phyloP scores from a whole-genome alignment of 2,113 vertebrate species.

The Hyla sarda region DNA sequence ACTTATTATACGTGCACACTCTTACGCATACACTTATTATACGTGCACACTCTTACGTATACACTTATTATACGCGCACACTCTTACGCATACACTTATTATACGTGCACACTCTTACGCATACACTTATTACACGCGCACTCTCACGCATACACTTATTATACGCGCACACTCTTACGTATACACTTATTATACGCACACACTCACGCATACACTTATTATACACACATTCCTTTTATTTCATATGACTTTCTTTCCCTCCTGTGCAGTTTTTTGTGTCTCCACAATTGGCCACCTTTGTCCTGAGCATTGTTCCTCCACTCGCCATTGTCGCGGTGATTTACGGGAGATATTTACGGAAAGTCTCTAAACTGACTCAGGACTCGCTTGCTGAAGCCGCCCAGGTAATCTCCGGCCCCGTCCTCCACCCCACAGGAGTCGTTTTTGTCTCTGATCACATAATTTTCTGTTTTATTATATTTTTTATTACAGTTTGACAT shows the following conservation, averaged over 20 bases:
- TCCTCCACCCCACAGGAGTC: not conserved
- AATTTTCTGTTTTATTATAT: too few relatives aligned
- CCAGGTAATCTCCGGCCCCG: constrained; percentile 77
- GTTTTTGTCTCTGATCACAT: too few relatives aligned
- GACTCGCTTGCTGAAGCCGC: constrained; percentile 93
- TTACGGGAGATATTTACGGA: constrained; percentile 89
- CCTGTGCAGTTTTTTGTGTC: constrained; percentile 88
- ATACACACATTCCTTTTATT: not conserved
- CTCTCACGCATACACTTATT: too few relatives aligned
- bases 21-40: not conserved
- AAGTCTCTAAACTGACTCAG: constrained; percentile 88
- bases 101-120: not conserved
- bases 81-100: not conserved
- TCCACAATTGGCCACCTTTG: constrained; percentile 88
- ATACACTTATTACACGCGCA: not conserved
- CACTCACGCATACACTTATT: not conserved
- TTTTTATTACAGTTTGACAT: too few relatives aligned
- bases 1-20: not conserved
- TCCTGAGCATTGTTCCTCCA: constrained; percentile 90
- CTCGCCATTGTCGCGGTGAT: constrained; percentile 82
- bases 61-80: not conserved
- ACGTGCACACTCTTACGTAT: not conserved
- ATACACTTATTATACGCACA: not conserved
- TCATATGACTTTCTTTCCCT: not conserved
- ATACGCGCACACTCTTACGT: not conserved